Evolutionary conservation across 1,140 invertebrate genomes (phyloP), one percentile per base, ranked within the genome.

Genomic region (Diachasmimorpha longicaudata): DNA sequence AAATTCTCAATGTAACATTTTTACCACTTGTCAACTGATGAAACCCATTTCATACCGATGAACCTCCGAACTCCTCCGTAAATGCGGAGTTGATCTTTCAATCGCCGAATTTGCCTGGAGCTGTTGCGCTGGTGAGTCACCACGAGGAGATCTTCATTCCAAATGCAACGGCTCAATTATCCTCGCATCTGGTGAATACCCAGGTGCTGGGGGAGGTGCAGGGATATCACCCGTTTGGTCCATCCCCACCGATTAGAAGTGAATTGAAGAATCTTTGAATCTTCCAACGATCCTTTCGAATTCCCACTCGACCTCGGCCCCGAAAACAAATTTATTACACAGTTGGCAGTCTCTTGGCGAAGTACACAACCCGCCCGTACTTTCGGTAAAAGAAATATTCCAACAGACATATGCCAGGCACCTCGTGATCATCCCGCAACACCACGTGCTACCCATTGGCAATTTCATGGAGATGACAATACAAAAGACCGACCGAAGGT

Each of bases 291-390:
- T 75, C 73, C 73, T 75, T 75, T 75, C 67, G 37, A 75, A 75
- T 74, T 25, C 76, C 70, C 58, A 71, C 68, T 70, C 76, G 81
- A 79, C 81, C 81, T 80, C 81, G 81, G 77, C 81, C 79, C 79
- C 81, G 79, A 82, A 82, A 77, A n/a, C 16, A 19, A 82, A 82
- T 80, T 82, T 80, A 80, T 80, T 80, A 79, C 79, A 66, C 76
- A 44, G 19, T 14, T 55, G 19, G 66, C 68, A 31, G 46, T 68
- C 36, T 63, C 58, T 25, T 11, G 21, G 58, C 31, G 58, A 31
- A 63, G 58, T 63, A 4, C 21, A 58, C 44, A 46, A 46, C 44
- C 48, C 48, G 21, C 16, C 11, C 58, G 58, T 5, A 63, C 23
- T 25, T 63, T 63, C 58, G 58, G 58, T 63, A 63, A 63, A 63